phyloP scores from a whole-genome alignment of 2,797 vertebrate genomes.

The Enteromius anoplus region DNA sequence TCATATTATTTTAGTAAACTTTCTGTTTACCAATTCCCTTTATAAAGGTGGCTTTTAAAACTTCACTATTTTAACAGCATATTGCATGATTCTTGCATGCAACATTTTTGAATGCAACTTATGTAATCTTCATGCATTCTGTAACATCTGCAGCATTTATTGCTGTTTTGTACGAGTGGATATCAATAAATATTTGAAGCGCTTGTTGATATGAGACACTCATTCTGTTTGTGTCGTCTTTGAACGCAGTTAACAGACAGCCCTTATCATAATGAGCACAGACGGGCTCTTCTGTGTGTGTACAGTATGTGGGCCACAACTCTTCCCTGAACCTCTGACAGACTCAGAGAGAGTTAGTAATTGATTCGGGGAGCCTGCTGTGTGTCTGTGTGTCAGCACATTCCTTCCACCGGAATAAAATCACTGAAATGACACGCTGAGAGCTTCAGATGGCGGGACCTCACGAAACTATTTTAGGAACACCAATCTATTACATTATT shows the following conservation, averaged over 20 bases:
- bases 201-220: not conserved
- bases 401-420: not conserved
- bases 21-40: not conserved
- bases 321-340: not conserved
- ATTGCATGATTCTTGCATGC: no score
- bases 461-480: not conserved
- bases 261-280: not conserved
- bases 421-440: not conserved
- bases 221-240: not conserved
- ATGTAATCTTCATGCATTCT: not conserved
- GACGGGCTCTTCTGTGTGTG: not conserved
- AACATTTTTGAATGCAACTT: not conserved
- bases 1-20: not conserved
- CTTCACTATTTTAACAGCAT: not conserved
- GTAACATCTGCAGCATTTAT: not conserved
- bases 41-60: not conserved
- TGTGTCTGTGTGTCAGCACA: constrained; percentile 27
- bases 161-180: no score
- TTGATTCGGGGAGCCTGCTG: not conserved
- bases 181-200: constrained; percentile 21
- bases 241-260: constrained; percentile 44
- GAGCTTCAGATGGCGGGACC: not conserved
- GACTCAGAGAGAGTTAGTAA: not conserved
- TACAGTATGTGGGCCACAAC: not conserved
- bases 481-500: not conserved